Evolutionary conservation across 2,797 vertebrate species (phyloP).

Genomic region (Chlorospingus flavigularis): DNA sequence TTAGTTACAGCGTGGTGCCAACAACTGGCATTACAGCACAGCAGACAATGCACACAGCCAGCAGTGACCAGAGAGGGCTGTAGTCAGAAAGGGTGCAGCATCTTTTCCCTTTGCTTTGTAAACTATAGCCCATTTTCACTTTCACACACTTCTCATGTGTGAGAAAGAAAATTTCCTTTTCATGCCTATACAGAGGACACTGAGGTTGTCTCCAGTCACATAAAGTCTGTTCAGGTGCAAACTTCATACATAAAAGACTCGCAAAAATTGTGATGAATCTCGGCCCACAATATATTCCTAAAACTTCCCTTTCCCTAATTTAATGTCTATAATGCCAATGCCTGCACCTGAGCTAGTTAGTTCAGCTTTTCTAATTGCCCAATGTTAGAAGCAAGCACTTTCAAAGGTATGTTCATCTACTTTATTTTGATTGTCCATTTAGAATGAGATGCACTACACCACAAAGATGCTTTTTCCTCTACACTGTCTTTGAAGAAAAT

Average conservation of each 20-base stretch:
- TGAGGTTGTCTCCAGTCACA: background rate
- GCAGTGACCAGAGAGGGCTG: background rate
- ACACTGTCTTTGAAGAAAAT: background rate
- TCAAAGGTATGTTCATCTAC: background rate
- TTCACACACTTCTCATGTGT: background rate
- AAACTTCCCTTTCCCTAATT: background rate
- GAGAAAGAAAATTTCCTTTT: background rate
- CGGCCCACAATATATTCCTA: background rate
- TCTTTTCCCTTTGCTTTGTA: background rate
- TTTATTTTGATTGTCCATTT: background rate
- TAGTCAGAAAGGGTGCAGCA: too few relatives aligned
- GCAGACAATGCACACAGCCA: rapidly evolving
- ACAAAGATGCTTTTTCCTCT: background rate
- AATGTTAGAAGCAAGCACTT: background rate
- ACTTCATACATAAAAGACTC: background rate
- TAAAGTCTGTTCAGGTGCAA: background rate
- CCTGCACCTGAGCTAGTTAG: background rate
- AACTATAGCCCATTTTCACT: rapidly evolving
- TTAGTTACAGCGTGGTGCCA: rapidly evolving
- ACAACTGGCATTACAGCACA: background rate
- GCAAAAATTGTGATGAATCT: background rate
- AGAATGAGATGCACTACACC: background rate
- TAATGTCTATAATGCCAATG: background rate
- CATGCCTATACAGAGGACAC: background rate
- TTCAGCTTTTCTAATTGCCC: background rate